Conservation (phyloP, 2,888 invertebrate genomes). For the Hemaris fuciformis region DNA sequence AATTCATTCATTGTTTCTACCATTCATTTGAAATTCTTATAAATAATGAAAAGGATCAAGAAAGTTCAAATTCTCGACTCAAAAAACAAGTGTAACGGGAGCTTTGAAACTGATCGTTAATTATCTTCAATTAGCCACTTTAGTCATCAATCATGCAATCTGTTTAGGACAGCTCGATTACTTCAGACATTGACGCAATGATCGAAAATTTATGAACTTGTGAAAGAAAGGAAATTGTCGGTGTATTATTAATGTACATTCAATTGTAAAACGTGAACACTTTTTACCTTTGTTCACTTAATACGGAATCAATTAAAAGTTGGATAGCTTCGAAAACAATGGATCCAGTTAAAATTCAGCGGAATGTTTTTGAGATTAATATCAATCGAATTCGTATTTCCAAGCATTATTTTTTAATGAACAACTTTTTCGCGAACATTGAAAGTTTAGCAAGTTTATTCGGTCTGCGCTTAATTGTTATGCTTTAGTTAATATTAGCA, state of each 20-base stretch:
- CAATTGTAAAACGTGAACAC: background rate
- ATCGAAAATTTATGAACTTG: conserved; percentile 15
- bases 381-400: too few relatives aligned
- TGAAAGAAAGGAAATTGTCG: background rate
- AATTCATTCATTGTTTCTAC: background rate
- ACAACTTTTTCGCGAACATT: too few relatives aligned
- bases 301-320: background rate
- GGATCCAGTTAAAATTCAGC: background rate
- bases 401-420: too few relatives aligned
- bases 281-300: background rate
- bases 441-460: too few relatives aligned
- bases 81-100: conserved; percentile 2
- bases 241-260: background rate
- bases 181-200: conserved; percentile 19
- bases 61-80: background rate
- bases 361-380: too few relatives aligned
- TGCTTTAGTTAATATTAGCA: too few relatives aligned
- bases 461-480: too few relatives aligned
- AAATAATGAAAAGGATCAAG: background rate
- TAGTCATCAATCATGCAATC: conserved; percentile 54
- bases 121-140: conserved; percentile 46
- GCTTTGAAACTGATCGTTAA: background rate
- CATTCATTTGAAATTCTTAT: background rate
- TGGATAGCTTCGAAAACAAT: background rate
- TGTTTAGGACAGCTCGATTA: conserved; percentile 49